phyloP scores from a whole-genome alignment of 30 jellyfish, hydroid and myxozoan genomes.

The Aurelia aurita complex sp. Pacific region DNA sequence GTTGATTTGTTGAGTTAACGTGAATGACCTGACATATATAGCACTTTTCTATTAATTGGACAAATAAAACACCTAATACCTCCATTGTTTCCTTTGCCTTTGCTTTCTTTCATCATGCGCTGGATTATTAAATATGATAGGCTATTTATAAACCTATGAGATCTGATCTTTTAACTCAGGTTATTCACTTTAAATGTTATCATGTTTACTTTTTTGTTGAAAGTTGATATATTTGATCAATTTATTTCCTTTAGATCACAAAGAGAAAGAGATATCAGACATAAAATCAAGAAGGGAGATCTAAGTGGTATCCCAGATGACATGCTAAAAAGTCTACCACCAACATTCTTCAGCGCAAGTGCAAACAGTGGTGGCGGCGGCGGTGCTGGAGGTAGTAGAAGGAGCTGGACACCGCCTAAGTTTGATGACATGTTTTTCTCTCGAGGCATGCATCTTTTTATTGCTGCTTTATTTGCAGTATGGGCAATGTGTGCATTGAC shows the following conservation, averaged over 20 bases:
- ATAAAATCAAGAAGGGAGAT: slow-evolving; percentile 85
- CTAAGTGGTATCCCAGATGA: slow-evolving; percentile 88
- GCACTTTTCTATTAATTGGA: no score
- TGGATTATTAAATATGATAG: no score
- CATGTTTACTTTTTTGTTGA: neutral
- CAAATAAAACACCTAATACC: no score
- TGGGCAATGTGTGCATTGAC: neutral
- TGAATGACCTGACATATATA: no score
- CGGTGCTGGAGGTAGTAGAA: neutral
- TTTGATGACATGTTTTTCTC: slow-evolving; percentile 31
- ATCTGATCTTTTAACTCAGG: no score
- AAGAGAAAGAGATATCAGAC: slow-evolving; percentile 91
- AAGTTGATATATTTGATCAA: neutral
- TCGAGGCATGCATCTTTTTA: slow-evolving; percentile 12
- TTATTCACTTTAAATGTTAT: neutral
- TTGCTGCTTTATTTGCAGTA: neutral
- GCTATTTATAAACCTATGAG: no score
- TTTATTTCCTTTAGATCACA: slow-evolving; percentile 59
- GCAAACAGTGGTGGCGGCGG: slow-evolving; percentile 47
- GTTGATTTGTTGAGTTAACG: no score
- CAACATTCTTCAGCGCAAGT: slow-evolving; percentile 72
- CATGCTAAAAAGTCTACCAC: slow-evolving; percentile 72
- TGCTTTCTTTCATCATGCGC: no score
- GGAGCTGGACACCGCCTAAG: slow-evolving; percentile 26
- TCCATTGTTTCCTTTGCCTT: no score